These are phyloP conservation scores for Chinchilla lanigera DNA, from an alignment of 2,113 vertebrate genomes.

Conservation along the genomic window DNA sequence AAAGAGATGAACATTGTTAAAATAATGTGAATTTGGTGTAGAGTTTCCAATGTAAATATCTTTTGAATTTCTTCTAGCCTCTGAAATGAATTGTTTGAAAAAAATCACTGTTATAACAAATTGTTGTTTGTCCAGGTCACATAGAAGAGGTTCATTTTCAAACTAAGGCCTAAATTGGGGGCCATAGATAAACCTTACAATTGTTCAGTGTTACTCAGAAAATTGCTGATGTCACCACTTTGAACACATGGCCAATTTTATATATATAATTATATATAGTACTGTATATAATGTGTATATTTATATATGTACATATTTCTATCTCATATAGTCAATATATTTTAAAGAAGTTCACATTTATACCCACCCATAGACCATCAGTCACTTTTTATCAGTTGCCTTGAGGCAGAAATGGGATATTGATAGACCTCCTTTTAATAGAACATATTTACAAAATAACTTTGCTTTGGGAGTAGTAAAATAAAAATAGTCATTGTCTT, in stretches of 20 bases:
- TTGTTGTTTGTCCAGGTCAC: not conserved
- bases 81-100: constrained; percentile 54
- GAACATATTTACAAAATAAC: constrained; percentile 36
- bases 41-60: constrained; percentile 32
- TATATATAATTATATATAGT: not conserved
- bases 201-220: not conserved
- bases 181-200: constrained; percentile 1
- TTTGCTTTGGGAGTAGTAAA: not conserved
- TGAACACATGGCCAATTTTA: not conserved
- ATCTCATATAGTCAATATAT: not conserved
- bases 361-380: not conserved
- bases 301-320: not conserved
- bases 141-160: constrained; percentile 55
- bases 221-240: not conserved
- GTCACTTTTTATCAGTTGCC: not conserved
- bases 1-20: not conserved
- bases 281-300: not conserved
- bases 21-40: constrained; percentile 6
- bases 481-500: not conserved
- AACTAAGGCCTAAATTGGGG: not conserved
- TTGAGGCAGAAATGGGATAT: not conserved
- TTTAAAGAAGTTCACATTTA: not conserved
- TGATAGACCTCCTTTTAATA: not conserved
- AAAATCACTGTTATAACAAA: not conserved
- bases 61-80: constrained; percentile 25